A percentile compares a stretch with the other conserved stretches of the same genome.
Conservation (phyloP, 2,888 invertebrate species). For the Diloba caeruleocephala region DNA sequence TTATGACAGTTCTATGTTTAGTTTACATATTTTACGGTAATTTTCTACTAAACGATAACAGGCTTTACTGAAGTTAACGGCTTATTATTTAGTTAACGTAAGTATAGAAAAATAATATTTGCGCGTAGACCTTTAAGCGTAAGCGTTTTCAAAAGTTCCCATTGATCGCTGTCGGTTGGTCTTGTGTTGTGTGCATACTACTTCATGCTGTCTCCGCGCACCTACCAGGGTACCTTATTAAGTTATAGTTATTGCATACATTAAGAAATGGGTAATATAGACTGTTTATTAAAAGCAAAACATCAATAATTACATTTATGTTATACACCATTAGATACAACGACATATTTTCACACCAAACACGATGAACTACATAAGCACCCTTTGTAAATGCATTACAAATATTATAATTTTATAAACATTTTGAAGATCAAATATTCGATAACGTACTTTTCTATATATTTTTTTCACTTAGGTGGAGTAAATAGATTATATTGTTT, state of each 20-base stretch:
- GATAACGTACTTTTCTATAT: conserved; percentile 23
- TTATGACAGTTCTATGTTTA: conserved; percentile 22
- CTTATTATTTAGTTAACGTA: conserved; percentile 17
- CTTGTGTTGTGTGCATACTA: too few relatives aligned
- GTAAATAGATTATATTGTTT: conserved; percentile 40
- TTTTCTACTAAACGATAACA: conserved; percentile 13
- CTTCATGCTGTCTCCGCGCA: not conserved
- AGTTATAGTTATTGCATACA: not conserved
- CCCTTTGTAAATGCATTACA: conserved; percentile 35
- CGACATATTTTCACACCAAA: conserved; percentile 17
- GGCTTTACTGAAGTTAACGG: conserved; percentile 13
- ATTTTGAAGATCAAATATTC: conserved; percentile 31
- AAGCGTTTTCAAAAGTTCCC: too few relatives aligned
- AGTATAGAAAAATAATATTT: conserved; percentile 5
- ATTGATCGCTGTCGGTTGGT: too few relatives aligned
- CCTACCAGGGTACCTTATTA: conserved; percentile 2
- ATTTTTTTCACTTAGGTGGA: conserved; percentile 33
- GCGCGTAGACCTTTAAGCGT: too few relatives aligned
- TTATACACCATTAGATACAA: conserved; percentile 20
- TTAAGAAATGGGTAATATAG: conserved; percentile 1
- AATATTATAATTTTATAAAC: conserved; percentile 19
- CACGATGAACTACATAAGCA: conserved; percentile 33
- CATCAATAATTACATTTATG: conserved; percentile 7
- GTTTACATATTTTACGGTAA: conserved; percentile 17
- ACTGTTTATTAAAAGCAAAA: conserved; percentile 15